Evolutionary conservation across 2,888 invertebrate genomes (phyloP).

Genomic region (Tenthredo notha): DNA sequence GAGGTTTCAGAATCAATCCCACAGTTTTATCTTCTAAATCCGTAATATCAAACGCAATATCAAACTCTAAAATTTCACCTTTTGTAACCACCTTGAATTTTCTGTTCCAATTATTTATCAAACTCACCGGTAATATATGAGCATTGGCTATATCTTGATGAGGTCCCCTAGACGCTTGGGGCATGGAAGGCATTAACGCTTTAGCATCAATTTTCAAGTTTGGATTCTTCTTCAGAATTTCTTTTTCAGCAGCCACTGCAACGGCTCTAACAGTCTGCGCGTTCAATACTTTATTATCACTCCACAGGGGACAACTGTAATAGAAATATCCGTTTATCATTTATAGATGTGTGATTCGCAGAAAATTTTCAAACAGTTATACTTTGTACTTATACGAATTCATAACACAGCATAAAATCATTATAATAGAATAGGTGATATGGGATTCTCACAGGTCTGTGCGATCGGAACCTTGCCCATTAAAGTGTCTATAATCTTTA

Average conservation of each 20-base stretch:
- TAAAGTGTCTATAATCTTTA: slow-evolving; percentile 81
- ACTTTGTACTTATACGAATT: neutral
- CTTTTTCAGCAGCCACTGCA: slow-evolving; percentile 73
- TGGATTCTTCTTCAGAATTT: slow-evolving; percentile 72
- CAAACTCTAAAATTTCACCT: neutral
- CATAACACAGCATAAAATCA: slow-evolving; percentile 37
- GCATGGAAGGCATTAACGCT: slow-evolving; percentile 63
- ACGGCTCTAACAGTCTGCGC: slow-evolving; percentile 75
- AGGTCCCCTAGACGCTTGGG: slow-evolving; percentile 63
- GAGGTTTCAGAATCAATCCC: neutral
- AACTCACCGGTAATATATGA: slow-evolving; percentile 62
- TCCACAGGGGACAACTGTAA: slow-evolving; percentile 78
- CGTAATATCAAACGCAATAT: neutral
- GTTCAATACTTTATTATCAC: slow-evolving; percentile 75
- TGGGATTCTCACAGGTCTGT: slow-evolving; percentile 68
- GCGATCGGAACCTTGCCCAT: slow-evolving; percentile 76
- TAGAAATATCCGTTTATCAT: neutral
- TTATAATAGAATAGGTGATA: slow-evolving; percentile 46
- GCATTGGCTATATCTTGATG: slow-evolving; percentile 60
- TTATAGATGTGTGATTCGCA: no score
- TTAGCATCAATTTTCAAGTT: slow-evolving; percentile 74
- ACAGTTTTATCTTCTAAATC: no score
- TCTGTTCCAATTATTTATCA: neutral
- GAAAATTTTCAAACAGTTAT: neutral
- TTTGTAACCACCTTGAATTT: neutral